Base-by-base conservation (phyloP, 2,888 invertebrate species). In the Himalopsyche anomala region DNA sequence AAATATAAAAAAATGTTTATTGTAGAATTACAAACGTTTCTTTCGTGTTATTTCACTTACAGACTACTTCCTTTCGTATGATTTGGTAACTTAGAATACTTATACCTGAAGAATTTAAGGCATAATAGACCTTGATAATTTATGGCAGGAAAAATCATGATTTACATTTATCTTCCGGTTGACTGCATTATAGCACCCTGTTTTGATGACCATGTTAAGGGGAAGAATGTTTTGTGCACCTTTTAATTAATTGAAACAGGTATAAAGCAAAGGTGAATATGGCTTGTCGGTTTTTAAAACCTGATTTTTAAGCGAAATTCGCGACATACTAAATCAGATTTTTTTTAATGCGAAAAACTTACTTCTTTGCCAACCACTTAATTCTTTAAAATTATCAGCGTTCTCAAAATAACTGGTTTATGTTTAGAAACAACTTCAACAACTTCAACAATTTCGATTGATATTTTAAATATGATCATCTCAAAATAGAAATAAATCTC, bases 121-220 rank as follows among this genome's bases (percentile, higher is more conserved):
- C 19, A 62, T 19, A 62, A 19, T 28, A 8, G 62, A 0, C 28
- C 19, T 2, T 19, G 28, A 19, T 62, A 28, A 62, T 62, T 62
- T 19, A 62, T 11, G n/a, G 8, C 62, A 19, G 62, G 62, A 62
- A 19, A 8, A 19, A 19, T 62, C 28, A 8, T 62, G 62, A 62
- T 62, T 62, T 62, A 62, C 19, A 62, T 62, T 62, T 62, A 62
- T 11, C 62, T 62, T 62, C 62, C 62, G 62, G 62, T 62, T 19
- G 62, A 62, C 2, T 62, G n/a, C 19, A 19, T 62, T 62, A 62
- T 62, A 19, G 62, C 62, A 62, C 62, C 62, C 62, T 11, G 19
- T 11, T 62, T 62, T 6, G 28, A n/a, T 19, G 62, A 62, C 19
- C 19, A 62, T 56, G 19, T 17, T 17, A 62, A 62, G 19, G 19